Evolutionary conservation across 2,797 vertebrate species (phyloP).

Genomic region (Urophycis tenuis): DNA sequence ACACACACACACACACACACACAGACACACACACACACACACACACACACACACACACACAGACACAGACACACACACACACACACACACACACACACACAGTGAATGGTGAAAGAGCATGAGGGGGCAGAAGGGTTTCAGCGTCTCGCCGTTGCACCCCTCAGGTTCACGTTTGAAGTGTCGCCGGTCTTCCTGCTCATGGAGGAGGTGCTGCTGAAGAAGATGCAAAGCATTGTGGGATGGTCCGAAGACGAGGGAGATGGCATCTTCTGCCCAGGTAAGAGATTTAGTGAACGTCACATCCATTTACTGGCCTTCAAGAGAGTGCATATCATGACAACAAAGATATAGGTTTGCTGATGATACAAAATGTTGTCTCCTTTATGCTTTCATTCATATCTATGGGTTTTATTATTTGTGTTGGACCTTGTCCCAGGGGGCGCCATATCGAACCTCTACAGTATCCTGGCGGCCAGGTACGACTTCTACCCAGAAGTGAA

Average conservation of each 20-base stretch:
- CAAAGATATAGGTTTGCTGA: neutral
- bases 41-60: no score
- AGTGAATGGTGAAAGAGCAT: neutral
- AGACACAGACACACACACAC: neutral
- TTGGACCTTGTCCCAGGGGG: slow-evolving; percentile 54
- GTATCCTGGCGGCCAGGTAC: slow-evolving; percentile 64
- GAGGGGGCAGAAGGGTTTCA: neutral
- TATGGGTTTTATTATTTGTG: slow-evolving; percentile 2
- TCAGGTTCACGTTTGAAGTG: slow-evolving; percentile 73
- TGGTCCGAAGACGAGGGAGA: slow-evolving; percentile 61
- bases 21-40: no score
- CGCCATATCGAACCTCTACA: slow-evolving; percentile 71
- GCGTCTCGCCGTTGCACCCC: neutral
- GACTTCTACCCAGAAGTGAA: slow-evolving; percentile 70
- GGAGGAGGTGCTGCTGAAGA: slow-evolving; percentile 68
- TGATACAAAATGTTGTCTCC: neutral
- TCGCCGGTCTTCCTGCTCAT: slow-evolving; percentile 66
- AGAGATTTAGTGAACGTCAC: slow-evolving; percentile 1
- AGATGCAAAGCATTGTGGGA: slow-evolving; percentile 69
- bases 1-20: neutral
- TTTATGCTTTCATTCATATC: neutral
- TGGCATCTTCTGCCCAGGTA: slow-evolving; percentile 71
- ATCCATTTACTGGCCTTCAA: neutral
- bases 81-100: neutral
- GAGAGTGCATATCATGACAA: neutral